Evolutionary conservation across 2,888 invertebrate species (phyloP), one percentile per base, ranked within the genome.

Genomic region (Lithodes maja): DNA sequence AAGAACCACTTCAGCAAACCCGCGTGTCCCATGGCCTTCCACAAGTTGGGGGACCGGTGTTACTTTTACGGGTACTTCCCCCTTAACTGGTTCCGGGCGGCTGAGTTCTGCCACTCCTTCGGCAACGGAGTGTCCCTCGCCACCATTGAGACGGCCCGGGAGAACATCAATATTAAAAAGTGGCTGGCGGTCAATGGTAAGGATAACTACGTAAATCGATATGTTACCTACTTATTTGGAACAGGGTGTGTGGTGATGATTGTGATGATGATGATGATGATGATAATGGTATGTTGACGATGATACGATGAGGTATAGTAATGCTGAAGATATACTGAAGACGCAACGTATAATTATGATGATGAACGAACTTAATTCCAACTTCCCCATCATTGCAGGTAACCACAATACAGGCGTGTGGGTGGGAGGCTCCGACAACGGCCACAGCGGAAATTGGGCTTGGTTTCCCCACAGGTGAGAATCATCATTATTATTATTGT

Each of bases 381-480:
- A 33, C 17, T 7, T 75, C 1, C 75, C n/a, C 49, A 75, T 33
- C 33, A 33, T 33, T 33, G 33, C 89, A 92, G 92, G 92, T 33
- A 84, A 92, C 75, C 90, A 88, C 80, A 85, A 88, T 61, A 90
- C 88, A 9, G 92, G 92, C 9, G 91, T 91, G n/a, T 92, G 92
- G 92, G 87, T 92, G 49, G 92, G 92, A 15, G 92, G 92, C 2
- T 92, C 92, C 1, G 92, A 92, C 83, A 92, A 92, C 86, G 92
- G 92, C 12, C 92, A 92, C 83, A 69, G 75, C 74, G 91, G 91
- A 12, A 89, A 83, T 69, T 92, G 92, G 92, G 90, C 92, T 71
- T 92, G 92, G 92, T 92, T 91, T 75, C 92, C 92, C 92, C 50
- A 92, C 92, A 82, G 92, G 92, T 92, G 83, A 90, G 89, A 61